phyloP scores from a whole-genome alignment of 1,140 invertebrate species.

The Hestina assimilis region DNA sequence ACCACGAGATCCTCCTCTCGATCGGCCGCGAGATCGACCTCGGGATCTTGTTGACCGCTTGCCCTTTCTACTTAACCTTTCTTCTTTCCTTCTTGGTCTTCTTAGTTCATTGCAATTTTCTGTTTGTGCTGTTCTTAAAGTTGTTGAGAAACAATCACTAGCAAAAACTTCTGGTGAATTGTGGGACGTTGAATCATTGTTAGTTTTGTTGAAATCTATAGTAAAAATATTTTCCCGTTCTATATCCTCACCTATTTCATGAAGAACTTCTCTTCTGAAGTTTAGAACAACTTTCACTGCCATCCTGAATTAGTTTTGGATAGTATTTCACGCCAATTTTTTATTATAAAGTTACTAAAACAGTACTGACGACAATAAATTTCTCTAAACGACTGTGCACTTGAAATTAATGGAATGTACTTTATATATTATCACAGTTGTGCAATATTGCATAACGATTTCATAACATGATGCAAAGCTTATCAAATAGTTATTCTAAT shows the following conservation, averaged over 20 bases:
- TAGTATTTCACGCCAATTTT: background rate
- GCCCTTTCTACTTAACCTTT: background rate
- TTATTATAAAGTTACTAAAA: background rate
- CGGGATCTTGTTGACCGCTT: background rate
- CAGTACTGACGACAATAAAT: background rate
- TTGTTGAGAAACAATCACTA: background rate
- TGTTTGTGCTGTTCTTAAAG: background rate
- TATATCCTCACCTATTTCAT: slow-evolving; percentile 14
- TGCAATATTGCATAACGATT: slow-evolving; percentile 4
- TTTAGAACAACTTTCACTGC: slow-evolving; percentile 9
- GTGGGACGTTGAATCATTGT: background rate
- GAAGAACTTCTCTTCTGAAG: slow-evolving; percentile 3
- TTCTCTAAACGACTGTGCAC: too few relatives aligned
- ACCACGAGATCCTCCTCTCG: background rate
- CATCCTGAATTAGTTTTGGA: background rate
- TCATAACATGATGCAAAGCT: slow-evolving; percentile 13
- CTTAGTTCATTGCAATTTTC: background rate
- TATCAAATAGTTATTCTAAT: background rate
- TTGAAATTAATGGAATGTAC: background rate
- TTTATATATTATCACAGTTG: slow-evolving; percentile 7
- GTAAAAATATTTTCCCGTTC: slow-evolving; percentile 9
- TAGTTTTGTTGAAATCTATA: slow-evolving; percentile 1
- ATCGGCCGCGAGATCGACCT: background rate
- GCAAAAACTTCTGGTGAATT: background rate
- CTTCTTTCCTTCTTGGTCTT: background rate